A percentile compares a stretch with the other conserved stretches of the same genome.
Evolutionary conservation across 2,888 invertebrate genomes (phyloP).

Genomic region (Leptura quadrifasciata): DNA sequence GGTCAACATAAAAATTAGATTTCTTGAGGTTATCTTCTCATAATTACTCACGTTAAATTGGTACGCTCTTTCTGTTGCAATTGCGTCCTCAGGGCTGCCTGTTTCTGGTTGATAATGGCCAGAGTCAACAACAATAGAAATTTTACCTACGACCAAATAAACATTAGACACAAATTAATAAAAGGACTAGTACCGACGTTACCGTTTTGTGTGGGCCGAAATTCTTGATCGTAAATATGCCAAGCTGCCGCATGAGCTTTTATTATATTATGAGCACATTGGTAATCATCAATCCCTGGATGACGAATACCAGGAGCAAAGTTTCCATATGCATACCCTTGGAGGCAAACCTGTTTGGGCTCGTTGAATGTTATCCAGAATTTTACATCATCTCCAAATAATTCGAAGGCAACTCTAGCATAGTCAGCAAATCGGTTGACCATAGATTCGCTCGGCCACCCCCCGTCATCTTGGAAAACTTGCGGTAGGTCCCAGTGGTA

Average conservation of each 20-base stretch:
- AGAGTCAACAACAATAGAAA: slow-evolving; percentile 76
- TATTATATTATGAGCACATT: slow-evolving; percentile 79
- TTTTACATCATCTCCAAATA: slow-evolving; percentile 69
- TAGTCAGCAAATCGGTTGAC: slow-evolving; percentile 78
- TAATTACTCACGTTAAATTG: neutral
- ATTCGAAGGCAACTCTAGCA: slow-evolving; percentile 75
- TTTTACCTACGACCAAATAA: slow-evolving; percentile 50
- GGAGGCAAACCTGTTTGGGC: slow-evolving; percentile 66
- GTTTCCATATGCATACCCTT: slow-evolving; percentile 59
- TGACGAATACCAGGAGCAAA: slow-evolving; percentile 67
- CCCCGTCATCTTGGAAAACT: slow-evolving; percentile 75
- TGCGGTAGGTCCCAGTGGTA: slow-evolving; percentile 74
- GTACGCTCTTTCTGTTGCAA: slow-evolving; percentile 76
- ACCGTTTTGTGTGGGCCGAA: slow-evolving; percentile 65
- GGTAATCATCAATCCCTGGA: slow-evolving; percentile 77
- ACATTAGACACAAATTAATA: neutral
- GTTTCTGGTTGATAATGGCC: slow-evolving; percentile 80
- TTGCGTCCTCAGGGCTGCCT: slow-evolving; percentile 75
- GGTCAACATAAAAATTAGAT: no score
- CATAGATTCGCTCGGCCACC: slow-evolving; percentile 79
- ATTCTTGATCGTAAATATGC: slow-evolving; percentile 78
- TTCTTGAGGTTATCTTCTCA: no score
- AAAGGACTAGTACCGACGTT: neutral
- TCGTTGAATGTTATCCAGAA: slow-evolving; percentile 78
- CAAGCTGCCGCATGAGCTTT: slow-evolving; percentile 81